Conservation (phyloP, 2,113 vertebrate genomes). For the Eublepharis macularius region DNA sequence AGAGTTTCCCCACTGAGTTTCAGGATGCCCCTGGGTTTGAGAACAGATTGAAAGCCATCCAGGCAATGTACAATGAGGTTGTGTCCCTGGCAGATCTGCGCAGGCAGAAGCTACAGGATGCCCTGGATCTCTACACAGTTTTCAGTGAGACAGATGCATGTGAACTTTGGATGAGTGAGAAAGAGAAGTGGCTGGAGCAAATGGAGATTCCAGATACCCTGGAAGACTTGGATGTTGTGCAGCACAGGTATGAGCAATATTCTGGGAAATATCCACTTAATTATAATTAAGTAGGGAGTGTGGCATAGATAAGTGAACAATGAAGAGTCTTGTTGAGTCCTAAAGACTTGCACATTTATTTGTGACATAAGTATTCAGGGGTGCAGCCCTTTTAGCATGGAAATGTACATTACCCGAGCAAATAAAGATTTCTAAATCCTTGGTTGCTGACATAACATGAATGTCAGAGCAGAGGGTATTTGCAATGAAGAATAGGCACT, state of each 20-base stretch:
- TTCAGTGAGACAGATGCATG: slow-evolving; percentile 95
- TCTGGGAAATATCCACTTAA: neutral
- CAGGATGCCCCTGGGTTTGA: slow-evolving; percentile 86
- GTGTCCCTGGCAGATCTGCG: slow-evolving; percentile 83
- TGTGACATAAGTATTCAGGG: neutral
- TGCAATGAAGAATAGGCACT: no score
- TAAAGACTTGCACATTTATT: neutral
- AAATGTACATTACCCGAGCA: neutral
- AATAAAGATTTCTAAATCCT: neutral
- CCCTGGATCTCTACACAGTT: slow-evolving; percentile 89
- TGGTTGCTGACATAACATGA: neutral
- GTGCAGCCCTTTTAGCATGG: neutral
- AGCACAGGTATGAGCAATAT: slow-evolving; percentile 83
- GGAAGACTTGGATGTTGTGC: slow-evolving; percentile 93
- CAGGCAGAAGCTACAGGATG: slow-evolving; percentile 85
- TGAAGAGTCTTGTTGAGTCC: neutral
- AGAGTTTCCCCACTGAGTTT: slow-evolving; percentile 85
- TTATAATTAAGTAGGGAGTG: neutral
- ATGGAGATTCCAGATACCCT: slow-evolving; percentile 88
- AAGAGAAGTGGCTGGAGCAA: slow-evolving; percentile 91
- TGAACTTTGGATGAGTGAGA: slow-evolving; percentile 94
- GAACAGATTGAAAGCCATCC: slow-evolving; percentile 79
- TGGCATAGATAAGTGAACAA: rapidly evolving
- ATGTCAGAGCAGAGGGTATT: no score
- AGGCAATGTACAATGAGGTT: slow-evolving; percentile 84